These are phyloP conservation scores for Thaumatotibia leucotreta DNA, from an alignment of 1,140 invertebrate species.

Conservation along the genomic window DNA sequence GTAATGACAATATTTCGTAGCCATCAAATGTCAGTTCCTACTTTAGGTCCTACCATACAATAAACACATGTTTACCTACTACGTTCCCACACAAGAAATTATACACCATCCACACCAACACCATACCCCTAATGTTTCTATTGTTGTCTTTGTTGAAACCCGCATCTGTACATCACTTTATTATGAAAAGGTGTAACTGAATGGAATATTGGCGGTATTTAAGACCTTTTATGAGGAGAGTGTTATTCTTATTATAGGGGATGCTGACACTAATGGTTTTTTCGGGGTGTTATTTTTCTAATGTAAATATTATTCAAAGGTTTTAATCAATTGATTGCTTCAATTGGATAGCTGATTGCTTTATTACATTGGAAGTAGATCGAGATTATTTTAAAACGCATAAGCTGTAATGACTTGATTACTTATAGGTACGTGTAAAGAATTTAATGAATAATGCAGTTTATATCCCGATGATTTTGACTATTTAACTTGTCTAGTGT, in stretches of 20 bases:
- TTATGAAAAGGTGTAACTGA: neutral
- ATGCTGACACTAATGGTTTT: neutral
- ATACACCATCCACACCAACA: neutral
- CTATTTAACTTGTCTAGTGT: no score
- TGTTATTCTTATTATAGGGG: neutral
- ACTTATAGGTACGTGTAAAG: no score
- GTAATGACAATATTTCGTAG: no score
- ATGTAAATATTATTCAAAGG: neutral
- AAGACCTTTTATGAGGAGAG: neutral
- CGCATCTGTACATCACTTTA: neutral
- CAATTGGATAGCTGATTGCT: neutral
- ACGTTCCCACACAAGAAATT: neutral
- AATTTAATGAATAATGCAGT: no score
- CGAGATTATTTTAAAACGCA: no score
- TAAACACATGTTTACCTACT: neutral
- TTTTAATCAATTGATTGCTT: neutral
- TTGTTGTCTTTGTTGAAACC: conserved; percentile 3
- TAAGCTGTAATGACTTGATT: no score
- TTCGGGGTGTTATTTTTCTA: neutral
- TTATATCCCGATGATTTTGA: no score
- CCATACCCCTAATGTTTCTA: neutral
- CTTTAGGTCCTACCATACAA: neutral
- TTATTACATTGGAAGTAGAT: neutral
- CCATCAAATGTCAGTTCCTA: no score
- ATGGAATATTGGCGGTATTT: neutral